Evolutionary conservation across 2,113 vertebrate genomes (phyloP), one percentile per base, ranked within the genome.

Genomic region (Dendropsophus ebraccatus): DNA sequence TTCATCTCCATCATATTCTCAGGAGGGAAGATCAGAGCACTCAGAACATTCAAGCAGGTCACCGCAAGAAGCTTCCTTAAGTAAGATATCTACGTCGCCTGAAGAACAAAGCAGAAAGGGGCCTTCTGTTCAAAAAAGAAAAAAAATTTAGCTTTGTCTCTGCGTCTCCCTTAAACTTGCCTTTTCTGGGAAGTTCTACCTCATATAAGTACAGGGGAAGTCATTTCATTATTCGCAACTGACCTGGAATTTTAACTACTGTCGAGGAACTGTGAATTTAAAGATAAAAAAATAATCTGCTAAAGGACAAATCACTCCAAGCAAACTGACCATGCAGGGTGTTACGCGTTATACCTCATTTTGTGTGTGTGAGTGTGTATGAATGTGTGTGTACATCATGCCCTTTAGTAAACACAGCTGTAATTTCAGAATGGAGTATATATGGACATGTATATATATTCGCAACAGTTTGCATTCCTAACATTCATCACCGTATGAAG

Each of bases 71-170:
- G 93, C 94, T 84, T 93, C 94, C 21, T 90, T 93, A 0, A 89
- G 88, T 62, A 96, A 95, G 92, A 89, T 94, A 58, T 96, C 97
- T 73, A 93, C 90, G 0, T 96, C 95, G 1, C 95, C 96, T 0
- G 97, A 98, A 91, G 98, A 98, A 89, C 93, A 93, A 35, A 94
- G 90, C 91, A 96, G 95, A 88, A 96, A 95, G 72, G 96, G 96
- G 90, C 95, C 95, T 91, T 95, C 95, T 52, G 94, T 96, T 91
- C 97, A 97, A 89, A 97, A 96, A 90, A 94, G 97, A 91, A 99
- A 96, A 95, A 98, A 97, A 92, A 96, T 96, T 92, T 97, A 97
- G 49, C 47, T 89, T 91, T 88, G 75, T 90, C 86, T 9, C 86
- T 82, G 76, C 37, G 85, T 90, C 84, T 70, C 65, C 75, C 0